Evolutionary conservation across 2,113 vertebrate genomes (phyloP).

Genomic region (Helogale parvula): DNA sequence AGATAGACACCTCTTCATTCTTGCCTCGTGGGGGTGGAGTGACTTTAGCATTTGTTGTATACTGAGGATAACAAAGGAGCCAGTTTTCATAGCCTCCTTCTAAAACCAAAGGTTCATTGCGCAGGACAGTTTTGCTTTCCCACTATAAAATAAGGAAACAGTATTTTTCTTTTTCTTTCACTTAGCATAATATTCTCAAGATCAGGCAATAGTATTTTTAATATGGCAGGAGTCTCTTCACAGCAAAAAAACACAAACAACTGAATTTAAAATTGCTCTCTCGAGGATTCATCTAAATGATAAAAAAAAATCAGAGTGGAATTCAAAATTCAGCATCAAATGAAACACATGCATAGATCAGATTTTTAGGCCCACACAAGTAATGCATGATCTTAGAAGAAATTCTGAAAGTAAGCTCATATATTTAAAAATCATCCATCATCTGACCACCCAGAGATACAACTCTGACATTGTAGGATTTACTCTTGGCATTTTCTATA

Average conservation of each 20-base stretch:
- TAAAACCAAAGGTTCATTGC: constrained; percentile 93
- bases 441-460: neutral
- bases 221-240: neutral
- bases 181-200: too few relatives aligned
- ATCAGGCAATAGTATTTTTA: neutral
- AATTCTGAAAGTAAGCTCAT: neutral
- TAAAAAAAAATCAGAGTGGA: neutral
- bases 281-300: constrained; percentile 22
- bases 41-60: constrained; percentile 95
- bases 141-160: constrained; percentile 87
- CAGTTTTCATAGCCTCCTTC: constrained; percentile 99
- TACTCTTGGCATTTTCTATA: constrained; percentile 34
- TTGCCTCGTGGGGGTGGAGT: constrained; percentile 88
- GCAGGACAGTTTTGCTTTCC: constrained; percentile 95
- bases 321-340: constrained; percentile 32
- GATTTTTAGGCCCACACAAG: constrained; percentile 21
- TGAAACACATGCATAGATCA: neutral
- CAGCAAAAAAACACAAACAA: constrained; percentile 42
- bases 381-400: constrained; percentile 21
- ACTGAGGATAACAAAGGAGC: constrained; percentile 98
- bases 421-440: constrained; percentile 8
- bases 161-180: neutral
- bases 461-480: neutral
- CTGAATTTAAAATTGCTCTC: neutral
- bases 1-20: constrained; percentile 88